These are phyloP conservation scores for Nixonia krombeini DNA, from an alignment of 1,140 invertebrate genomes.

Conservation along the genomic window DNA sequence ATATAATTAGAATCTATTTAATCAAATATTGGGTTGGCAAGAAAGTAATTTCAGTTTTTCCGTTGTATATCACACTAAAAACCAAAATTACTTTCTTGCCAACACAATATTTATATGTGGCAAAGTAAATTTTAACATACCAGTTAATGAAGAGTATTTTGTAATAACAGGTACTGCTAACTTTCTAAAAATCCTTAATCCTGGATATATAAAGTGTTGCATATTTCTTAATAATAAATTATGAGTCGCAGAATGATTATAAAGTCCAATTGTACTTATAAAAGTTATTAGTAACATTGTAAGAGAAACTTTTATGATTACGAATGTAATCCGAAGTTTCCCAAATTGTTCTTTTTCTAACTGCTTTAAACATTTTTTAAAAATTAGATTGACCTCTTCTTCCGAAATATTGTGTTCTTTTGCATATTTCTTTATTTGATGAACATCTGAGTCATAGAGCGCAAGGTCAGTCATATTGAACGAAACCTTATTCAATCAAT, in stretches of 20 bases:
- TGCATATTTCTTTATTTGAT: slow-evolving; percentile 57
- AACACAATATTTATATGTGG: too few relatives aligned
- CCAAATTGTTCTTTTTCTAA: slow-evolving; percentile 55
- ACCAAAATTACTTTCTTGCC: too few relatives aligned
- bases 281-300: slow-evolving; percentile 37
- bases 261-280: slow-evolving; percentile 50
- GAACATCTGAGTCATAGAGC: slow-evolving; percentile 52
- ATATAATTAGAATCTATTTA: too few relatives aligned
- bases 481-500: too few relatives aligned
- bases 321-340: slow-evolving; percentile 16
- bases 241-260: slow-evolving; percentile 71
- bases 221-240: slow-evolving; percentile 75
- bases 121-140: slow-evolving; percentile 61
- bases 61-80: too few relatives aligned
- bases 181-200: slow-evolving; percentile 74
- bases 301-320: slow-evolving; percentile 26
- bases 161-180: slow-evolving; percentile 76
- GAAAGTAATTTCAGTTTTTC: too few relatives aligned
- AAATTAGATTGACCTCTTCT: slow-evolving; percentile 71
- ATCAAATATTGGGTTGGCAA: too few relatives aligned
- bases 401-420: slow-evolving; percentile 65
- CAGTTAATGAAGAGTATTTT: slow-evolving; percentile 76
- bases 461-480: slow-evolving; percentile 51
- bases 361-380: slow-evolving; percentile 70
- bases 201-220: slow-evolving; percentile 80